Base-by-base conservation (phyloP, 2,888 invertebrate genomes). In the Caenorhabditis angaria region DNA sequence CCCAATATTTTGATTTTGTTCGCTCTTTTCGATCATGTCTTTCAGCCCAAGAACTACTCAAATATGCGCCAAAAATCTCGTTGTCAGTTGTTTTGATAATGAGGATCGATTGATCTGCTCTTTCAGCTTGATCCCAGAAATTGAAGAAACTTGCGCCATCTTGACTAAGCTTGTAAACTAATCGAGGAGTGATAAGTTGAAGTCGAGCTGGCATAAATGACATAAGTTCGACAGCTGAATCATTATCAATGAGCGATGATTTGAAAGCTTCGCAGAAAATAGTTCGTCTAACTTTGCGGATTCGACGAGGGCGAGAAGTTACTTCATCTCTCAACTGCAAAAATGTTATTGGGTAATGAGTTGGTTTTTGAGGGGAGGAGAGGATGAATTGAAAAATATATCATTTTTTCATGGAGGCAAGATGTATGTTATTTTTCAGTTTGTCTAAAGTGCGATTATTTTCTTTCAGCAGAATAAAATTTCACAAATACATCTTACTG, bases 81-180 rank as follows among this genome's bases (percentile, higher is more conserved):
- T 81, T 81, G 18, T 55, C 62, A 14, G 81, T 82, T 29, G 80
- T 66, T 50, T 80, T 80, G 32, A 86, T 85, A 27, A 86, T 68
- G 32, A 86, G 32, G 8, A 86, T 71, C 1, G 82, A 69, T 62
- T 86, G 86, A 24, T 86, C 85, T 18, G 83, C 81, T 27, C 61
- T 71, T 22, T 87, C 86, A 41, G 85, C 70, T 60, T 79, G 81
- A 29, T 61, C 74, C 85, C 85, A 86, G 50, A 86, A 71, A 35
- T 86, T 80, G n/a, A 82, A 77, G 65, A 86, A 86, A 35, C 82
- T 82, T 47, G 86, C 83, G 41, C 86, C 86, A 65, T 86, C 84
- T 54, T 84, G 78, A 27, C 84, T 82, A n/a, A 86, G 70, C 14
- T 78, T 51, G 70, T 83, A 86, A 18, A 85, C 70, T n/a, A 83